phyloP scores from a whole-genome alignment of 1,140 invertebrate genomes.

The Drosophila kurseongensis region DNA sequence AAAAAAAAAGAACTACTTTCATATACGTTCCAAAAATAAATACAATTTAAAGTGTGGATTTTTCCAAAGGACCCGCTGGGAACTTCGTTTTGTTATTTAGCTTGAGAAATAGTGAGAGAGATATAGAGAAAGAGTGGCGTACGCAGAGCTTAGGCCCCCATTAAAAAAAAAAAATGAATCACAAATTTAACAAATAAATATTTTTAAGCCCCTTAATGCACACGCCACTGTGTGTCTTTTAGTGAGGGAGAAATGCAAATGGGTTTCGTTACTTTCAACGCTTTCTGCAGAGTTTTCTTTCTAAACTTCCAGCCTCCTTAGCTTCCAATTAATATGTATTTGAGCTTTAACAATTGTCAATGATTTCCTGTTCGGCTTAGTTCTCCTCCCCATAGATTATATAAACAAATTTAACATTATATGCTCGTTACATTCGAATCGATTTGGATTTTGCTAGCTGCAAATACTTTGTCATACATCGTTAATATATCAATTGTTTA shows the following conservation, averaged over 20 bases:
- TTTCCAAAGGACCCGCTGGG: neutral
- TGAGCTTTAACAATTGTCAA: slow-evolving; percentile 79
- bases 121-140: slow-evolving; percentile 4
- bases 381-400: slow-evolving; percentile 76
- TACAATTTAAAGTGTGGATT: neutral
- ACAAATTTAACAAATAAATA: neutral
- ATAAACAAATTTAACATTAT: slow-evolving; percentile 84
- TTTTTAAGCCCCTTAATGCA: neutral
- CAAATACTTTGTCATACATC: slow-evolving; percentile 9
- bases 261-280: slow-evolving; percentile 12
- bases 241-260: slow-evolving; percentile 36
- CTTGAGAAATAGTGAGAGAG: slow-evolving; percentile 21
- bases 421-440: slow-evolving; percentile 48
- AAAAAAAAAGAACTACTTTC: neutral
- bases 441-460: slow-evolving; percentile 31
- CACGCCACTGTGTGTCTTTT: slow-evolving; percentile 2
- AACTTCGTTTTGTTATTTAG: slow-evolving; percentile 31
- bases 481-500: slow-evolving; percentile 24
- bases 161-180: neutral
- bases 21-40: no score
- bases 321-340: slow-evolving; percentile 38
- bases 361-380: slow-evolving; percentile 41
- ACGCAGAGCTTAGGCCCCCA: neutral
- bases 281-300: neutral
- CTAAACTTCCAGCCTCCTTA: slow-evolving; percentile 13